These are phyloP conservation scores for Etheostoma perlongum DNA, from an alignment of 2,797 vertebrate species.

Conservation along the genomic window DNA sequence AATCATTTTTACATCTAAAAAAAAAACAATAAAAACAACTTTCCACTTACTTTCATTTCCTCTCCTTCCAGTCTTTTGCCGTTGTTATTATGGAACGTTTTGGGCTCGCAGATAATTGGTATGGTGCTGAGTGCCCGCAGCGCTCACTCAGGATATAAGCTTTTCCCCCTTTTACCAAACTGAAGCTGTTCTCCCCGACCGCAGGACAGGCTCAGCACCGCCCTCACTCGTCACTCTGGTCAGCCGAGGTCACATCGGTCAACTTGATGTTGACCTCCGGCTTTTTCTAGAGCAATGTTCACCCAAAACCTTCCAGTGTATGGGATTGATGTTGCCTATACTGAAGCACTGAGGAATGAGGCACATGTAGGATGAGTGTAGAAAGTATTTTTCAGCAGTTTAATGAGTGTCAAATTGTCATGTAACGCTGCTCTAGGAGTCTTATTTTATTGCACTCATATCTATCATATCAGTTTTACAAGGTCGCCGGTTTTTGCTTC, in stretches of 20 bases:
- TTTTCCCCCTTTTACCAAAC: slow-evolving; percentile 69
- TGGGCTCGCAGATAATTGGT: slow-evolving; percentile 70
- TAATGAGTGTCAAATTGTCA: slow-evolving; percentile 41
- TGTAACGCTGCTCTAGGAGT: slow-evolving; percentile 28
- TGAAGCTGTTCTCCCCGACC: slow-evolving; percentile 54
- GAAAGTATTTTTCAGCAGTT: slow-evolving; percentile 38
- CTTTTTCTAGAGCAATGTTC: slow-evolving; percentile 44
- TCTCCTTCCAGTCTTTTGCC: slow-evolving; percentile 39
- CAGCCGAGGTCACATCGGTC: slow-evolving; percentile 64
- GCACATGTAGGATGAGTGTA: slow-evolving; percentile 22
- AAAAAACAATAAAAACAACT: slow-evolving; percentile 18
- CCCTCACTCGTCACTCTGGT: slow-evolving; percentile 63
- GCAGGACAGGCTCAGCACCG: slow-evolving; percentile 47
- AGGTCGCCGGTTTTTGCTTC: slow-evolving; percentile 26
- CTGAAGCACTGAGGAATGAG: slow-evolving; percentile 26
- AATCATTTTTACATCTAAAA: slow-evolving; percentile 53
- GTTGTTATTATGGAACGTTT: slow-evolving; percentile 76
- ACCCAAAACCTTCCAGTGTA: slow-evolving; percentile 34
- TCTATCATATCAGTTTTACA: slow-evolving; percentile 15
- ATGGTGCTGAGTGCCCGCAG: slow-evolving; percentile 59
- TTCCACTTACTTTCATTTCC: slow-evolving; percentile 71
- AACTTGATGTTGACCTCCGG: slow-evolving; percentile 58
- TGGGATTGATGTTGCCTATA: slow-evolving; percentile 13
- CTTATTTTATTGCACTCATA: slow-evolving; percentile 34
- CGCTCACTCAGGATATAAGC: slow-evolving; percentile 63